phyloP scores from a whole-genome alignment of 2,113 vertebrate species.

The Bubo blakistoni region DNA sequence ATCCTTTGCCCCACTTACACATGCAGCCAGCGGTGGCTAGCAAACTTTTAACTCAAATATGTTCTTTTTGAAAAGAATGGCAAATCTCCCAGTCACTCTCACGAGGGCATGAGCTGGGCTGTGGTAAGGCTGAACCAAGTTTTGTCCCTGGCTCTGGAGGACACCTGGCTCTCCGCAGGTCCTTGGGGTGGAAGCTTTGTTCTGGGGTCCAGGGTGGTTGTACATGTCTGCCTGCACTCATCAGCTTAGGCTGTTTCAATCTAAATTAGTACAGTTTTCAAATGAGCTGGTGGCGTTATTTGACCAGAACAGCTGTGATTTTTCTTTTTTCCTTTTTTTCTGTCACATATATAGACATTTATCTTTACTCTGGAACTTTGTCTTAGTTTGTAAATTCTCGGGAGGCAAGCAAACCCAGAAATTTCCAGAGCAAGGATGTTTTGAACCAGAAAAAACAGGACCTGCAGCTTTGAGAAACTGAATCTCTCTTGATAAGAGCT shows the following conservation, averaged over 20 bases:
- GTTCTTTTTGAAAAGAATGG: background rate
- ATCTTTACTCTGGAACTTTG: background rate
- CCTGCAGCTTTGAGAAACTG: slow-evolving; percentile 21
- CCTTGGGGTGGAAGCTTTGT: background rate
- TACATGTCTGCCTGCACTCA: background rate
- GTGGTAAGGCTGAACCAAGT: background rate
- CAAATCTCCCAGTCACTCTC: rapidly evolving
- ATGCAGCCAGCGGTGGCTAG: background rate
- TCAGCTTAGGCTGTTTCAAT: background rate
- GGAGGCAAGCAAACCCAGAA: slow-evolving; percentile 27
- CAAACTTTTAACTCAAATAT: background rate
- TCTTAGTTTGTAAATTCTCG: slow-evolving; percentile 33
- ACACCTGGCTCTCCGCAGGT: background rate
- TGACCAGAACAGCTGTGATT: background rate
- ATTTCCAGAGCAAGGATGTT: slow-evolving; percentile 34
- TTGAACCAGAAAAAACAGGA: slow-evolving; percentile 42
- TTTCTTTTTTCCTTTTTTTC: background rate
- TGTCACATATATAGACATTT: background rate
- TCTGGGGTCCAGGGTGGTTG: background rate
- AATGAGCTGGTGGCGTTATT: background rate
- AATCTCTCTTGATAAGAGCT: slow-evolving; percentile 8
- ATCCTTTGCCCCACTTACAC: background rate
- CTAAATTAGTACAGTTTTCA: background rate
- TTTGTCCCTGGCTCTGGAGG: background rate
- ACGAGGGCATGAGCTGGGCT: background rate